Percentiles rank a stretch among this genome's conserved stretches.
Conservation (phyloP, 1,140 invertebrate genomes). For the Saxidomus purpurata region DNA sequence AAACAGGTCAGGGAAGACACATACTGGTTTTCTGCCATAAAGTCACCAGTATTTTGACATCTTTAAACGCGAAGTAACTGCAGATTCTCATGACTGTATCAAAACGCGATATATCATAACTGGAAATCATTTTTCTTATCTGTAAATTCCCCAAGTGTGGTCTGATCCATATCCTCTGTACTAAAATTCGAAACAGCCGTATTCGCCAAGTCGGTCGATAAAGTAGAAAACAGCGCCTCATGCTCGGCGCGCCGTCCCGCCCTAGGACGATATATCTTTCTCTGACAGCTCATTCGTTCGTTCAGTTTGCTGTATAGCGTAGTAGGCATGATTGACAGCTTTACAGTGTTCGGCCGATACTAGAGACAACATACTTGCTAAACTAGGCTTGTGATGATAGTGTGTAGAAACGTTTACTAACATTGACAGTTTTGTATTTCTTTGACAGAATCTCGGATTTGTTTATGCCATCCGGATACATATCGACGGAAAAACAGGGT, state of each 20-base stretch:
- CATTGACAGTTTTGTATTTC: slow-evolving; percentile 83
- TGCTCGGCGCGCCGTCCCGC: slow-evolving; percentile 41
- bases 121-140: slow-evolving; percentile 69
- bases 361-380: slow-evolving; percentile 83
- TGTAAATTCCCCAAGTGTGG: slow-evolving; percentile 63
- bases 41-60: not conserved
- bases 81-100: slow-evolving; percentile 51
- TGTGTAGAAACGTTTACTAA: slow-evolving; percentile 77
- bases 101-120: slow-evolving; percentile 69
- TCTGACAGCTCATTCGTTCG: slow-evolving; percentile 85
- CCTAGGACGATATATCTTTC: slow-evolving; percentile 62
- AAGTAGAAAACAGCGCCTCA: slow-evolving; percentile 43
- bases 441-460: slow-evolving; percentile 81
- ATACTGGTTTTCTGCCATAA: not conserved
- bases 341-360: slow-evolving; percentile 82
- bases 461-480: slow-evolving; percentile 80
- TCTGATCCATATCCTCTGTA: slow-evolving; percentile 43
- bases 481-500: slow-evolving; percentile 67
- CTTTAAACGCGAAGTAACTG: not conserved
- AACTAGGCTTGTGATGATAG: slow-evolving; percentile 84
- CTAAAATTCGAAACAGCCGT: slow-evolving; percentile 45
- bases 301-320: slow-evolving; percentile 72
- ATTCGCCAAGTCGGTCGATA: slow-evolving; percentile 44
- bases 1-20: not conserved
- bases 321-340: slow-evolving; percentile 85